phyloP scores from a whole-genome alignment of 1,140 invertebrate genomes.

The Lepidurus packardi region DNA sequence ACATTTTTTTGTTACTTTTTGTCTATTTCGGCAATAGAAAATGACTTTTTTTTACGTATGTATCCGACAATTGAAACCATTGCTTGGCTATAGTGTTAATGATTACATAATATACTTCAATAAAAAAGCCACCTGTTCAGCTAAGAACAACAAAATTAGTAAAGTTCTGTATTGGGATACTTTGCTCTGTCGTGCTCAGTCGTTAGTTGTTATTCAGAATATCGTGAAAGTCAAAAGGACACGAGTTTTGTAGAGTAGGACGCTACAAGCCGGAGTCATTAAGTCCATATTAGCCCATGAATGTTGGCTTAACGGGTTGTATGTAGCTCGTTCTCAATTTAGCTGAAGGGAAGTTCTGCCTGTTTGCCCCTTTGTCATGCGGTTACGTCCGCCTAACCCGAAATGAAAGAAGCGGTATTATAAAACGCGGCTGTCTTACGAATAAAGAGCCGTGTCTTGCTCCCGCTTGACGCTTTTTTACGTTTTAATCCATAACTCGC shows the following conservation, averaged over 20 bases:
- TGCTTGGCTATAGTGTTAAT: no score
- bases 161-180: no score
- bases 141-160: no score
- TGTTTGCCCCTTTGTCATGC: neutral
- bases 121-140: no score
- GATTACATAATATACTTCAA: no score
- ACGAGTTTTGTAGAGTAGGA: neutral
- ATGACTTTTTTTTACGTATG: no score
- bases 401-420: neutral
- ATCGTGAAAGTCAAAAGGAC: neutral
- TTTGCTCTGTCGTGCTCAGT: no score
- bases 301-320: slow-evolving; percentile 8
- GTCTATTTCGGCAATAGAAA: no score
- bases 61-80: no score
- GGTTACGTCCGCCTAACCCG: neutral
- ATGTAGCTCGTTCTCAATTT: neutral
- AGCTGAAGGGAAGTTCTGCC: neutral
- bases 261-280: neutral
- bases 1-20: no score
- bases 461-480: neutral
- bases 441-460: neutral
- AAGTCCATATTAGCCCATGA: neutral
- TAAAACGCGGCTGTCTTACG: neutral
- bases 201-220: no score
- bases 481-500: neutral